Percentiles rank a stretch among this genome's conserved stretches.
These are phyloP conservation scores for Pseudotriccus pelzelni DNA, from an alignment of 2,797 vertebrate species.

Conservation along the genomic window DNA sequence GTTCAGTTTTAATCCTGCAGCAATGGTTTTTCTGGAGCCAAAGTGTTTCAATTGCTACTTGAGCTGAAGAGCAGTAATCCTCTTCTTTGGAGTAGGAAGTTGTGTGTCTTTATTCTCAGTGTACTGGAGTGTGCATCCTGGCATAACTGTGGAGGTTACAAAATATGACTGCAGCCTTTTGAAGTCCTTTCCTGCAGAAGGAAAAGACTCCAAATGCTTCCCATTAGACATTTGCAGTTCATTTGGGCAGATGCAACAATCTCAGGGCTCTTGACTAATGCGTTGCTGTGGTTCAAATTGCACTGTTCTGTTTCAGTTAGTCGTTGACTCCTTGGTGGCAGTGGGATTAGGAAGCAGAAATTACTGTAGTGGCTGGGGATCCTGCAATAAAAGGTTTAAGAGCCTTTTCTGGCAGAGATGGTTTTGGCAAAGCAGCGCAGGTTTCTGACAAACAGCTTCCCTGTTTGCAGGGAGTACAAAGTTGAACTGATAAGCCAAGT, in stretches of 20 bases:
- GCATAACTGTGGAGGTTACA: not conserved
- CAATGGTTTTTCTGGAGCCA: not conserved
- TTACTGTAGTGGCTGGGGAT: not conserved
- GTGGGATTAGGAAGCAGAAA: not conserved
- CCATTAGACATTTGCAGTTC: not conserved
- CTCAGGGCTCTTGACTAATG: not conserved
- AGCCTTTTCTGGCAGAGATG: not conserved
- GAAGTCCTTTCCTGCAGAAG: not conserved
- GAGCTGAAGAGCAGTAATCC: slow-evolving; percentile 1
- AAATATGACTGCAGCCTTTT: not conserved
- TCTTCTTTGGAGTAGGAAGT: slow-evolving; percentile 7
- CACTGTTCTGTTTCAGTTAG: not conserved
- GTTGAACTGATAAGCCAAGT: slow-evolving; percentile 62
- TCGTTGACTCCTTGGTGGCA: not conserved
- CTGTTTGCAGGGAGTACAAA: slow-evolving; percentile 59
- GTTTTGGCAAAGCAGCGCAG: slow-evolving; percentile 34
- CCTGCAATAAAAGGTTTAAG: slow-evolving; percentile 43
- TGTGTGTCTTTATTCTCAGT: not conserved
- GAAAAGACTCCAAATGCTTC: not conserved
- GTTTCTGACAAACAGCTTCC: slow-evolving; percentile 51
- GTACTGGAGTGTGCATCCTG: not conserved
- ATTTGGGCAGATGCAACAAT: not conserved
- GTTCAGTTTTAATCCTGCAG: slow-evolving; percentile 13
- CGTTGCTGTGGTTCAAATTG: not conserved
- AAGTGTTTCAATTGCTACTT: slow-evolving; percentile 29